Evolutionary conservation across 2,113 vertebrate species (phyloP).

Genomic region (Seriola aureovittata): DNA sequence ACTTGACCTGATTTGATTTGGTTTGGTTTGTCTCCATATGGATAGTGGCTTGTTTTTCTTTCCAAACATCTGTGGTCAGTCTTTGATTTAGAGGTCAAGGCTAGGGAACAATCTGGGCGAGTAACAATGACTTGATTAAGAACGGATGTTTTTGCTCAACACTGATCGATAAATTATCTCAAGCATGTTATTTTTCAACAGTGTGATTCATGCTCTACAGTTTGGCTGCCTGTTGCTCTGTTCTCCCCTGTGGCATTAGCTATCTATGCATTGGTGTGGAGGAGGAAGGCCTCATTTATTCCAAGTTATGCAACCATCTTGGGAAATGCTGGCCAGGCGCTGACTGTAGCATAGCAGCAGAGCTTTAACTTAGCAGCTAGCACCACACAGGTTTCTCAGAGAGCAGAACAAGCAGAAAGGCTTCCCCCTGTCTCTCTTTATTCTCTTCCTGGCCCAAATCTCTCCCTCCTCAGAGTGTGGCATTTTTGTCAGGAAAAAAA

Average conservation of each 20-base stretch:
- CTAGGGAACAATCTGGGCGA: neutral
- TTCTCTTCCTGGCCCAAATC: conserved; percentile 29
- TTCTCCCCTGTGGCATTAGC: conserved; percentile 62
- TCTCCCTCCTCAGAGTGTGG: conserved; percentile 41
- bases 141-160: conserved; percentile 36
- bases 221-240: conserved; percentile 74
- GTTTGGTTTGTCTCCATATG: neutral
- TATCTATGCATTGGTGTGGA: conserved; percentile 73
- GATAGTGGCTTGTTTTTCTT: neutral
- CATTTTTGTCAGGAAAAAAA: conserved; percentile 44
- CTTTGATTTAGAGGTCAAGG: conserved; percentile 7
- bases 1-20: conserved; percentile 1
- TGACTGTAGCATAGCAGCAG: conserved; percentile 65
- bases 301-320: conserved; percentile 83
- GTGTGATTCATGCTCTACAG: conserved; percentile 63
- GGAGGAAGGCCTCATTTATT: conserved; percentile 81
- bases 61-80: neutral
- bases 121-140: conserved; percentile 26
- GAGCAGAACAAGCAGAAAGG: conserved; percentile 56
- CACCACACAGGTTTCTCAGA: conserved; percentile 57
- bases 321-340: conserved; percentile 74
- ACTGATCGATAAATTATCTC: conserved; percentile 29
- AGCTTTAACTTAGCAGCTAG: conserved; percentile 63
- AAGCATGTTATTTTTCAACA: conserved; percentile 47
- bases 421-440: conserved; percentile 50